These are phyloP conservation scores for Calephelis nemesis DNA, from an alignment of 1,140 invertebrate species.

Conservation along the genomic window DNA sequence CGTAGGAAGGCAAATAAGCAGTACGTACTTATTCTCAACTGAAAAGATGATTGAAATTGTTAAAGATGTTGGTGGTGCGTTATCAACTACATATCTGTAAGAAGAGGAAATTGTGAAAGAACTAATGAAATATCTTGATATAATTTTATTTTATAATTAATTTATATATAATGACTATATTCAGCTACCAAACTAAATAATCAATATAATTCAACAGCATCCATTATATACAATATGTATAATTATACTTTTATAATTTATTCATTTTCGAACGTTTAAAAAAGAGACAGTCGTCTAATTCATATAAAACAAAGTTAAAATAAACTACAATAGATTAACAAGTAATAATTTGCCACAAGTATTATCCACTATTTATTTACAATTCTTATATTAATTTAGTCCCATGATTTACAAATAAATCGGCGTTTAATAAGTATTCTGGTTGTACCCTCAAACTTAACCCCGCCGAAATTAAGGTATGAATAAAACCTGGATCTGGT, in stretches of 20 bases:
- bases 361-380: slow-evolving; percentile 72
- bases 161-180: slow-evolving; percentile 77
- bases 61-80: too few species aligned
- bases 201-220: slow-evolving; percentile 75
- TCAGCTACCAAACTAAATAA: slow-evolving; percentile 77
- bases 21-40: too few species aligned
- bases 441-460: neutral
- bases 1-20: too few species aligned
- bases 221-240: slow-evolving; percentile 76
- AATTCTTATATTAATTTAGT: slow-evolving; percentile 74
- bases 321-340: slow-evolving; percentile 65
- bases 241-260: slow-evolving; percentile 53
- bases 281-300: slow-evolving; percentile 56
- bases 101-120: slow-evolving; percentile 25
- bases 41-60: too few species aligned
- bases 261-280: slow-evolving; percentile 54
- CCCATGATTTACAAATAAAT: slow-evolving; percentile 72
- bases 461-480: neutral
- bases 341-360: slow-evolving; percentile 76
- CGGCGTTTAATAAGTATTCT: slow-evolving; percentile 6
- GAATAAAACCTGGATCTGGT: too few species aligned
- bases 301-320: slow-evolving; percentile 66
- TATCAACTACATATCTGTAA: neutral
- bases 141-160: slow-evolving; percentile 66
- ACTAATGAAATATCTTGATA: slow-evolving; percentile 52